phyloP scores from a whole-genome alignment of 2,113 vertebrate species.

The Pachypanchax playfairii region DNA sequence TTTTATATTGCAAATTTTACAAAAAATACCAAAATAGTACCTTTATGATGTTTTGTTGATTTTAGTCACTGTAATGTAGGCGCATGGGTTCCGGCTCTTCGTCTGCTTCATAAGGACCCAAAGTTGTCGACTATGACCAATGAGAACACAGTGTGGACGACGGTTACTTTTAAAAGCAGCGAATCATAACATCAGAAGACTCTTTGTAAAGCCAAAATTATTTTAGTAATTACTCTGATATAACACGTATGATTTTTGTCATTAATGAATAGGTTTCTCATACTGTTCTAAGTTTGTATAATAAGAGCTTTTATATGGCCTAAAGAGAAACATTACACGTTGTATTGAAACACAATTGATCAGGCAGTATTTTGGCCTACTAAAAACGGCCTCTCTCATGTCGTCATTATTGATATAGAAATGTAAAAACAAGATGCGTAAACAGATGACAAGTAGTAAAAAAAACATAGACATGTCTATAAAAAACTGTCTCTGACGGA shows the following conservation, averaged over 20 bases:
- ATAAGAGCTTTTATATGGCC: fast-evolving
- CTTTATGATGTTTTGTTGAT: neutral
- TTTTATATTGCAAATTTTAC: neutral
- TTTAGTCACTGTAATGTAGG: neutral
- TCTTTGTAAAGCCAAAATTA: conserved; percentile 1
- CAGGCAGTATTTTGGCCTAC: conserved; percentile 41
- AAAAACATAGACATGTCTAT: no score
- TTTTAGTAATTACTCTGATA: neutral
- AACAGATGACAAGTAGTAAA: no score
- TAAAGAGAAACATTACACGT: no score
- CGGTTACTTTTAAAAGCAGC: conserved; percentile 31
- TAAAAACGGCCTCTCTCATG: no score
- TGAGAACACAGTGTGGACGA: neutral
- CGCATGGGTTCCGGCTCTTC: neutral
- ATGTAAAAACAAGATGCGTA: no score
- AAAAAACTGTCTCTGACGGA: no score
- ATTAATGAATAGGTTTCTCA: no score
- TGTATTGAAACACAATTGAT: neutral
- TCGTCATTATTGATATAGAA: no score
- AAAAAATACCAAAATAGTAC: neutral
- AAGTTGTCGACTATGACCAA: conserved; percentile 18
- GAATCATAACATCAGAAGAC: conserved; percentile 23
- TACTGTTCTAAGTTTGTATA: neutral
- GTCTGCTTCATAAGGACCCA: neutral
- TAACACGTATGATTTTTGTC: neutral